Percentiles rank a stretch among this genome's conserved stretches.
phyloP scores from a whole-genome alignment of 2,113 vertebrate species.

The Cacatua alba region DNA sequence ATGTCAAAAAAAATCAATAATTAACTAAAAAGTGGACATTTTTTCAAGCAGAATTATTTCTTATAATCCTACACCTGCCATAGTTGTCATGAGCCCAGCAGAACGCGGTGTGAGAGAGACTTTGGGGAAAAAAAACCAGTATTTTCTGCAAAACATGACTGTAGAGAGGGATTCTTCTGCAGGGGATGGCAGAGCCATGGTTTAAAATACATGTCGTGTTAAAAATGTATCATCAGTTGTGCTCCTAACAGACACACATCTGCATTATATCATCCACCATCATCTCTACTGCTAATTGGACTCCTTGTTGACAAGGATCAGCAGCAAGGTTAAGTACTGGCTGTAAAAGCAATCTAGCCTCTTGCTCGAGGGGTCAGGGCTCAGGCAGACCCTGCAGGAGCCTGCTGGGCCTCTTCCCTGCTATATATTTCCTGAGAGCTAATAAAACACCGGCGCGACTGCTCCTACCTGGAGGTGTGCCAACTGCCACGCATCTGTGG shows the following conservation, averaged over 20 bases:
- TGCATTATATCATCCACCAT: constrained; percentile 11
- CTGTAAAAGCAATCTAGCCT: constrained; percentile 38
- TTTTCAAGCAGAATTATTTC: not conserved
- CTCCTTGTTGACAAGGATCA: constrained; percentile 43
- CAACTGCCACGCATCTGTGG: not conserved
- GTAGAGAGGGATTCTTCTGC: not conserved
- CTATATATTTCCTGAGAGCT: not conserved
- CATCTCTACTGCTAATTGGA: constrained; percentile 39
- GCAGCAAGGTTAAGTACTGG: constrained; percentile 44
- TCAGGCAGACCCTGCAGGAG: not conserved
- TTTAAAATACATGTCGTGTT: not conserved
- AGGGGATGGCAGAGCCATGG: not conserved
- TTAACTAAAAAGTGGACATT: not conserved
- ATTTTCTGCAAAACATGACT: not conserved
- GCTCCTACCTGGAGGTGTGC: not conserved
- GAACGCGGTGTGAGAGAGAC: not conserved
- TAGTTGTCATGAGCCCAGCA: not conserved
- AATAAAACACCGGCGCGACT: not conserved
- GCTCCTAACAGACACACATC: not conserved
- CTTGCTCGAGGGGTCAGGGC: not conserved
- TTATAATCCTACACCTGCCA: not conserved
- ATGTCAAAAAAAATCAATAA: not conserved
- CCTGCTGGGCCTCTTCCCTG: not conserved
- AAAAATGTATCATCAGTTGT: not conserved
- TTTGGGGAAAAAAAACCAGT: not conserved